phyloP scores from a whole-genome alignment of 2,113 vertebrate genomes.

The Zosterops japonicus region DNA sequence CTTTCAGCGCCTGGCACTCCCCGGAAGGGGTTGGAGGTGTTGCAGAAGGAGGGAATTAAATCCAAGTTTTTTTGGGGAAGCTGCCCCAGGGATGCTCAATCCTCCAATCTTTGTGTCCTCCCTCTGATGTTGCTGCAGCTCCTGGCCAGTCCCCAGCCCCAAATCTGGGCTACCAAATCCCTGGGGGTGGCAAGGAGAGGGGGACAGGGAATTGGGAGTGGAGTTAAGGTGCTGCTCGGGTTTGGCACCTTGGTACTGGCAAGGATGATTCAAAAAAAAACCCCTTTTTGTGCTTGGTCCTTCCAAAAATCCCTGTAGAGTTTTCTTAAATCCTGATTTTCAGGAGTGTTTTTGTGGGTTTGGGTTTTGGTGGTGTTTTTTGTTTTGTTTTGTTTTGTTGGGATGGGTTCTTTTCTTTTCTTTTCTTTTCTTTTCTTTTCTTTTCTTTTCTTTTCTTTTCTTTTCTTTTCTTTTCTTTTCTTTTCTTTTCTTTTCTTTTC shows the following conservation, averaged over 20 bases:
- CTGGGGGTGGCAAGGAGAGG: neutral
- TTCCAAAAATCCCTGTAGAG: neutral
- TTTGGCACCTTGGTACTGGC: neutral
- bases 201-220: neutral
- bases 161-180: neutral
- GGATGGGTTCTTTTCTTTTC: too few relatives aligned
- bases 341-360: accelerated
- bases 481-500: too few relatives aligned
- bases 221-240: neutral
- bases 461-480: neutral
- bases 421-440: too few relatives aligned
- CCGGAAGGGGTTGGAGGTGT: neutral
- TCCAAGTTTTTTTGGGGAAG: neutral
- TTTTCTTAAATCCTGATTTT: neutral
- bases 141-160: accelerated
- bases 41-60: neutral
- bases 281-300: accelerated
- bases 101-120: neutral
- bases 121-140: neutral
- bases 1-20: accelerated
- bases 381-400: neutral
- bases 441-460: too few relatives aligned
- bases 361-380: neutral
- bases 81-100: accelerated
- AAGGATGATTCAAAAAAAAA: neutral